Evolutionary conservation across 2,888 invertebrate species (phyloP).

Genomic region (Caenorhabditis sp.): DNA sequence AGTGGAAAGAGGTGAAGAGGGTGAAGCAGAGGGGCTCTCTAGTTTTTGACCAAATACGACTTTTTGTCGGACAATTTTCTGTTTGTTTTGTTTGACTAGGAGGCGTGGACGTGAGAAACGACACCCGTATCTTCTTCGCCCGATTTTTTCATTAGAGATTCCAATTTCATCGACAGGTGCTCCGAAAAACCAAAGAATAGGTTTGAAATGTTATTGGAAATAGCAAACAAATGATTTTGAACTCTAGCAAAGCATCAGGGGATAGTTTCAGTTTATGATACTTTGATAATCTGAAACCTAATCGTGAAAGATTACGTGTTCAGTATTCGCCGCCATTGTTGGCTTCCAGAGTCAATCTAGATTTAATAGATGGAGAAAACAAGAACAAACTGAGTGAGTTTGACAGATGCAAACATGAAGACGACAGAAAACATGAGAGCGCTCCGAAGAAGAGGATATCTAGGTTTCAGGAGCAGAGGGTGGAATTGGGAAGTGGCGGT

Average conservation of each 20-base stretch:
- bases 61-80: slow-evolving; percentile 38
- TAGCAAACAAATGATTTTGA: not conserved
- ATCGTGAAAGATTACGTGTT: no score
- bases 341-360: slow-evolving; percentile 6
- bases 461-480: slow-evolving; percentile 47
- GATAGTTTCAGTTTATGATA: no score
- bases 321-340: not conserved
- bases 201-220: not conserved
- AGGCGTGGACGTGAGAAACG: slow-evolving; percentile 20
- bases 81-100: slow-evolving; percentile 49
- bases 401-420: slow-evolving; percentile 53
- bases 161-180: slow-evolving; percentile 42
- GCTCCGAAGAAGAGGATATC: slow-evolving; percentile 20
- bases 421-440: slow-evolving; percentile 31
- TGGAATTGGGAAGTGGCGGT: slow-evolving; percentile 54
- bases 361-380: slow-evolving; percentile 9
- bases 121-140: slow-evolving; percentile 4
- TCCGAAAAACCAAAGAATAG: slow-evolving; percentile 17
- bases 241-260: no score
- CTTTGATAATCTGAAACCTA: not conserved
- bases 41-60: slow-evolving; percentile 22
- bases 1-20: not conserved
- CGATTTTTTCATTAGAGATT: slow-evolving; percentile 50
- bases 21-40: not conserved
- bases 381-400: slow-evolving; percentile 52